phyloP scores from a whole-genome alignment of 2,888 invertebrate genomes.

The Pristionchus arcanus region DNA sequence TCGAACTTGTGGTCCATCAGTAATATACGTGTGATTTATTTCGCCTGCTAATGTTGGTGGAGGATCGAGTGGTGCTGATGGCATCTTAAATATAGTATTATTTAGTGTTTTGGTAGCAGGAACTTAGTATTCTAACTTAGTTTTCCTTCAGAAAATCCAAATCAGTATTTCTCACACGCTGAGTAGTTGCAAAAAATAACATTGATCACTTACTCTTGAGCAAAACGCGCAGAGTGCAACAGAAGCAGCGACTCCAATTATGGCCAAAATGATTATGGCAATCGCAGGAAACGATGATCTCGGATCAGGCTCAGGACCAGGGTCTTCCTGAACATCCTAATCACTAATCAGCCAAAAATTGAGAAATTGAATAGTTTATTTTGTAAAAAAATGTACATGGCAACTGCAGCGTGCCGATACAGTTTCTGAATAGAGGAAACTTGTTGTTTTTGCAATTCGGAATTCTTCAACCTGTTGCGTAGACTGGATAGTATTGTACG shows the following conservation, averaged over 20 bases:
- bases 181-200: no score
- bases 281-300: background rate
- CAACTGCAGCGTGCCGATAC: background rate
- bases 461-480: background rate
- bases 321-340: background rate
- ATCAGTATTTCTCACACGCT: no score
- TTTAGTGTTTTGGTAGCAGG: no score
- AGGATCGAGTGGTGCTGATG: no score
- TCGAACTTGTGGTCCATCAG: no score
- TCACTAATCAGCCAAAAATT: background rate
- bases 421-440: background rate
- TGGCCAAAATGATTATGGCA: background rate
- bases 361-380: background rate
- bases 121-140: no score
- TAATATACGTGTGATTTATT: no score
- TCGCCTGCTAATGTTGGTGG: no score
- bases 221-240: background rate
- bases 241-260: background rate
- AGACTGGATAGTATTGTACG: background rate
- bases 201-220: no score
- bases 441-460: background rate
- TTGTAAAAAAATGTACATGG: background rate
- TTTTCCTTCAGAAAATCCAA: no score
- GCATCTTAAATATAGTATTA: no score
- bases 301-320: background rate